phyloP scores from a whole-genome alignment of 2,888 invertebrate genomes.

The Drosophila lacicola region DNA sequence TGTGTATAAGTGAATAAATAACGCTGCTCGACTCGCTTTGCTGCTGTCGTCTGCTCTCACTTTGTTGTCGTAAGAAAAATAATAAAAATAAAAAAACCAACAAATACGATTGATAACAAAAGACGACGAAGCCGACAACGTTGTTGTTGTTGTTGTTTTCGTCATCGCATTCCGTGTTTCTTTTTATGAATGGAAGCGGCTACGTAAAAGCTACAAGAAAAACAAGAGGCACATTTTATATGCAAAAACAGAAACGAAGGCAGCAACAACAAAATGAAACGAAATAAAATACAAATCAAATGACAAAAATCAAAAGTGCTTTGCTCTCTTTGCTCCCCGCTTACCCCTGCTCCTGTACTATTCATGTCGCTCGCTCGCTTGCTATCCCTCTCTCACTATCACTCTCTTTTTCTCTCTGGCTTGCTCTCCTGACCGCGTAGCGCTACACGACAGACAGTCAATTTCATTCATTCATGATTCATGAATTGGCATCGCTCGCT shows the following conservation, averaged over 20 bases:
- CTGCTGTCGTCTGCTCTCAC: constrained; percentile 43
- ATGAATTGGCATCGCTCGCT: constrained; percentile 47
- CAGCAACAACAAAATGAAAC: constrained; percentile 35
- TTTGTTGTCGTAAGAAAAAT: constrained; percentile 37
- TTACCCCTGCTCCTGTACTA: constrained; percentile 2
- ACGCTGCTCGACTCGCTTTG: constrained; percentile 46
- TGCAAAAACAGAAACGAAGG: constrained; percentile 50
- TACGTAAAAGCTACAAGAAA: constrained; percentile 35
- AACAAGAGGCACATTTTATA: constrained; percentile 51
- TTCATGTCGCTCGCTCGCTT: not conserved
- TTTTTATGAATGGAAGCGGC: constrained; percentile 65
- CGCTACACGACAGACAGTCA: constrained; percentile 53
- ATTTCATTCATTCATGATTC: constrained; percentile 73
- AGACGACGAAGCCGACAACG: constrained; percentile 38
- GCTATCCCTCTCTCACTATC: constrained; percentile 2
- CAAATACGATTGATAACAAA: constrained; percentile 63
- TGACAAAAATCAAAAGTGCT: constrained; percentile 66
- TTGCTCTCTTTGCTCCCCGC: constrained; percentile 42
- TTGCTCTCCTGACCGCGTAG: constrained; percentile 34
- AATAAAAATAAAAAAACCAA: constrained; percentile 16
- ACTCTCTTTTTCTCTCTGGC: constrained; percentile 14
- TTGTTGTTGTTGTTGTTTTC: constrained; percentile 19
- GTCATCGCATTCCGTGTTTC: constrained; percentile 50
- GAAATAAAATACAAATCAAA: constrained; percentile 50
- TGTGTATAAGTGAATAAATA: constrained; percentile 53